A percentile compares a stretch with the other conserved stretches of the same genome.
Conservation (phyloP, 2,888 invertebrate species). For the Drosophila stalkeri region DNA sequence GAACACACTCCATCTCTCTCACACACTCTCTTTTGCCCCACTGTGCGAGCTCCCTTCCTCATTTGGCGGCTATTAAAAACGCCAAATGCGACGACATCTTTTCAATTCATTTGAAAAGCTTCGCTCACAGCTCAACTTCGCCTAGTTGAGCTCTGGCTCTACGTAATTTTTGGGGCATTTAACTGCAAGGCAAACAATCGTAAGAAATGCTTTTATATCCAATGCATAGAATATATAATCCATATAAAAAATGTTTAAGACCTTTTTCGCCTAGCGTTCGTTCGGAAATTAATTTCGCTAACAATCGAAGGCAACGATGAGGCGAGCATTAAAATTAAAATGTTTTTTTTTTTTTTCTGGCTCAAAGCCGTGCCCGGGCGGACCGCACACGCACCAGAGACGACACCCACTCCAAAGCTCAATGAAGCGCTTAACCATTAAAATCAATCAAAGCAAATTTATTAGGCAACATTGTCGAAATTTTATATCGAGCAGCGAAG, state of each 20-base stretch:
- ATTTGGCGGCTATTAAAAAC: conserved; percentile 70
- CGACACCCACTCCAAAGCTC: conserved; percentile 66
- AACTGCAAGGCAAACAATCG: conserved; percentile 76
- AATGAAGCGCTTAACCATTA: conserved; percentile 83
- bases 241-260: conserved; percentile 73
- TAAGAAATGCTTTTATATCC: conserved; percentile 75
- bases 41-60: conserved; percentile 37
- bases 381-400: conserved; percentile 57
- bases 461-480: conserved; percentile 80
- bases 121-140: conserved; percentile 15
- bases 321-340: conserved; percentile 58
- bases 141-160: neutral
- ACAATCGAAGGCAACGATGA: conserved; percentile 62
- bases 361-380: conserved; percentile 44
- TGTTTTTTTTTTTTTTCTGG: conserved; percentile 23
- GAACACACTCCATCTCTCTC: neutral
- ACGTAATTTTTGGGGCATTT: conserved; percentile 54
- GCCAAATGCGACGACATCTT: conserved; percentile 61
- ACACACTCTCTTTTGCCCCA: conserved; percentile 22
- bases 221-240: conserved; percentile 73
- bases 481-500: conserved; percentile 74
- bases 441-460: conserved; percentile 84
- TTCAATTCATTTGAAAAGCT: conserved; percentile 72
- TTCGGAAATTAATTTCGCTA: conserved; percentile 81
- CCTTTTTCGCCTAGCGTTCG: conserved; percentile 70